Evolutionary conservation across 2,113 vertebrate species (phyloP), one percentile per base, ranked within the genome.

Genomic region (Caretta caretta): DNA sequence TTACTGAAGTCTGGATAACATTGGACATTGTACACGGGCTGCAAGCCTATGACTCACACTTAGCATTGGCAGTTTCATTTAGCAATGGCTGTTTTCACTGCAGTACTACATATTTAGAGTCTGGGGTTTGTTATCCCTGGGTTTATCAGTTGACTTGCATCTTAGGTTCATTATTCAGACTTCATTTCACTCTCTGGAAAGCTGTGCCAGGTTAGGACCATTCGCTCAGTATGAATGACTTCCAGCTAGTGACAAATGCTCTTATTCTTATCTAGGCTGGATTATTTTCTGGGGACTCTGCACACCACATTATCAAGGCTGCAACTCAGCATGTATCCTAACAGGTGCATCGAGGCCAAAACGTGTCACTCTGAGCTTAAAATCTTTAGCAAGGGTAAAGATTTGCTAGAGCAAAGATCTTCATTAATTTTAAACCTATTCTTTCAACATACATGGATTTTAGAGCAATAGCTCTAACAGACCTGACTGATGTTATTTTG

Each of bases 191-290:
- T 91, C 2, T 94, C 93, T 87, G 85, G 65, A 69, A 82, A 94
- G 85, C 51, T 42, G 42, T 95, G 95, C 84, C 92, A 94, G 94
- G 83, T 95, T 95, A 80, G 90, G 92, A 87, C 87, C 59, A 4
- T 92, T 94, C 83, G 83, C 78, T 93, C 89, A 9, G 62, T 84
- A 29, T 25, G 19, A 9, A 90, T 84, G 54, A 51, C 83, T 93
- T 79, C 54, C 50, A 35, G 31, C 59, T 2, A 1, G 51, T 94
- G 86, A 69, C 49, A 93, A 86, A 89, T 59, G 62, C 50, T 84
- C 25, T 56, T 29, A 27, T 29, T 17, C 8, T 93, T 76, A 87
- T 87, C 89, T 93, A 59, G 76, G 38, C 59, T 76, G 90, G 90
- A 69, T 94, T 92, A 69, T 95, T 90, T 88, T 76, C 59, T 75